phyloP scores from a whole-genome alignment of 2,797 vertebrate genomes.

The Pseudochirops cupreus region DNA sequence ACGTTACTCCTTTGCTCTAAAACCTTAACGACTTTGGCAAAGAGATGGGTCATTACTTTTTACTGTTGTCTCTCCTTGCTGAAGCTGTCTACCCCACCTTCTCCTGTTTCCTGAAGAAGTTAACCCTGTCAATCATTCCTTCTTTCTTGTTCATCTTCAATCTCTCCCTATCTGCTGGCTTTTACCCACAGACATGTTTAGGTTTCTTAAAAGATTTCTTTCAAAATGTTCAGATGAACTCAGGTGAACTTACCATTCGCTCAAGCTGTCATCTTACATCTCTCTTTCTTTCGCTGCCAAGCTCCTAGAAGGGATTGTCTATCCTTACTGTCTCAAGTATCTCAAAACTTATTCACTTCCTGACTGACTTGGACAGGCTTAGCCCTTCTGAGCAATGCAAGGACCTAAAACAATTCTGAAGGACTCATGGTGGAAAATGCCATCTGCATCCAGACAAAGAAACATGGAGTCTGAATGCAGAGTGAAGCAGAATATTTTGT shows the following conservation, averaged over 20 bases:
- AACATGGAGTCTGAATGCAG: too few species aligned
- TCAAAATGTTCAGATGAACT: not conserved
- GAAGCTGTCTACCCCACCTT: not conserved
- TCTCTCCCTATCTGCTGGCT: not conserved
- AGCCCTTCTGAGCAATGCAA: too few species aligned
- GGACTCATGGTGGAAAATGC: too few species aligned
- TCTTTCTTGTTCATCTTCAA: not conserved
- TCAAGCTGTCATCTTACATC: not conserved
- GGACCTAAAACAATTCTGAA: too few species aligned
- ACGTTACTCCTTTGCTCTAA: not conserved
- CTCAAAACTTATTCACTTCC: not conserved
- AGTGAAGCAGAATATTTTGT: too few species aligned
- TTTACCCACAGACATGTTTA: not conserved
- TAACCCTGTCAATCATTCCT: not conserved
- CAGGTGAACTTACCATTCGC: not conserved
- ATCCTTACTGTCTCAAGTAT: not conserved
- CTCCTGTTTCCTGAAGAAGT: not conserved
- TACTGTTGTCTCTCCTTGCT: not conserved
- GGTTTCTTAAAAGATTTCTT: not conserved
- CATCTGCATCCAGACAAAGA: too few species aligned
- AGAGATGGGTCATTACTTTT: not conserved
- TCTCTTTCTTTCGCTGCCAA: not conserved
- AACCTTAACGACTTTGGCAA: not conserved
- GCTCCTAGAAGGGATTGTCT: not conserved
- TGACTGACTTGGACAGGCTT: too few species aligned